phyloP scores from a whole-genome alignment of 2,113 vertebrate genomes.

The Ardeotis arabs region DNA sequence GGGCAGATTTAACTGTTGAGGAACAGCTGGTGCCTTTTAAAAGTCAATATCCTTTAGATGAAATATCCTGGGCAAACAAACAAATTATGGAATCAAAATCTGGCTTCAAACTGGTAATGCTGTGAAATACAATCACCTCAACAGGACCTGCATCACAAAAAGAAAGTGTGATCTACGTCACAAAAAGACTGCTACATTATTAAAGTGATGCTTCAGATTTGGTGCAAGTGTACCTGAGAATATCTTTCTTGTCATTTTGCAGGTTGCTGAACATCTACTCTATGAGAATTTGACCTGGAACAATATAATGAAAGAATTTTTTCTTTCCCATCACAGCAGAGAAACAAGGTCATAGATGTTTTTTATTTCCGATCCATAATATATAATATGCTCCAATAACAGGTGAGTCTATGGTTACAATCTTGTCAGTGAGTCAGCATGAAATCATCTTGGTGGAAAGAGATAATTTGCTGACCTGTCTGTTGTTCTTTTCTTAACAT shows the following conservation, averaged over 20 bases:
- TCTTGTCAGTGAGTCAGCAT: background rate
- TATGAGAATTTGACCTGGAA: background rate
- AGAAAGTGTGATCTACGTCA: background rate
- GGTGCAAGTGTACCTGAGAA: background rate
- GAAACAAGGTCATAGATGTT: background rate
- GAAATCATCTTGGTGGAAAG: background rate
- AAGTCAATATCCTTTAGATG: background rate
- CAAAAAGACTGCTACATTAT: background rate
- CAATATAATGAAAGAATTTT: background rate
- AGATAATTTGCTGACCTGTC: background rate
- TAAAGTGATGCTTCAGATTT: background rate
- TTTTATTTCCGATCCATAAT: background rate
- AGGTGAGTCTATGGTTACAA: background rate
- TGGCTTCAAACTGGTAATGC: background rate
- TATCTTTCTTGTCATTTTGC: background rate
- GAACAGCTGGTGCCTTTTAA: background rate
- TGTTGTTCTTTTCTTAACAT: background rate
- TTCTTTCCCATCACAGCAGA: background rate
- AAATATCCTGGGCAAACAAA: background rate
- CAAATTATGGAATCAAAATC: background rate
- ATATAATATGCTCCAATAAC: background rate
- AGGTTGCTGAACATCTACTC: background rate
- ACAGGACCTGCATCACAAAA: background rate
- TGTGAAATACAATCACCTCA: background rate
- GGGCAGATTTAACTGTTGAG: background rate